A percentile compares a stretch with the other conserved stretches of the same genome.
Conservation (phyloP, 2,113 vertebrate genomes). For the Oenanthe melanoleuca region DNA sequence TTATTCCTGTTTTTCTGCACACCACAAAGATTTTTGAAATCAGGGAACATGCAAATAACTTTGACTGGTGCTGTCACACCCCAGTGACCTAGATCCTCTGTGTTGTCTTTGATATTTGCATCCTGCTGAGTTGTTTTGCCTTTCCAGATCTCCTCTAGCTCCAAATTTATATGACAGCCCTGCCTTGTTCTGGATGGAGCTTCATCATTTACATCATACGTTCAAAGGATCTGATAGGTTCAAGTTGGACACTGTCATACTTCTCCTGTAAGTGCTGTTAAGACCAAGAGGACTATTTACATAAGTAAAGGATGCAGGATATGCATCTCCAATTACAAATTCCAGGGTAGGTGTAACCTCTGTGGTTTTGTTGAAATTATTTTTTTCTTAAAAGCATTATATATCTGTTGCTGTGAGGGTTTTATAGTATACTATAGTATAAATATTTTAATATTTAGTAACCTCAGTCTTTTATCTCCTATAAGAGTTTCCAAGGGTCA, state of each 20-base stretch:
- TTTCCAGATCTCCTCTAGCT: not conserved
- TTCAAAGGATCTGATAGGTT: not conserved
- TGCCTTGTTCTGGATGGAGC: not conserved
- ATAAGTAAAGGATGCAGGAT: not conserved
- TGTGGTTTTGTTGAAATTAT: not conserved
- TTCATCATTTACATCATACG: not conserved
- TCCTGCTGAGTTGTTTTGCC: not conserved
- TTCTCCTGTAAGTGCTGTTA: not conserved
- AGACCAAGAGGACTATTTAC: not conserved
- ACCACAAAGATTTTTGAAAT: not conserved
- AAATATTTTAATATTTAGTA: not conserved
- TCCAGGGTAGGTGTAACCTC: not conserved
- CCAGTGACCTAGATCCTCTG: not conserved
- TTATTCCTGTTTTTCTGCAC: not conserved
- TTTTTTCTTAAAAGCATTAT: not conserved
- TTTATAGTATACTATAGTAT: not conserved
- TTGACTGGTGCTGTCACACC: not conserved
- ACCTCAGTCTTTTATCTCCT: not conserved
- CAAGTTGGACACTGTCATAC: rapidly evolving
- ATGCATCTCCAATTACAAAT: not conserved
- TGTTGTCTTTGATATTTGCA: not conserved
- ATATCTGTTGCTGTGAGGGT: not conserved
- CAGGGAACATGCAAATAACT: not conserved
- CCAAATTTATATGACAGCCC: not conserved
- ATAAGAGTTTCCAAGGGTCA: not conserved